phyloP scores from a whole-genome alignment of 2,888 invertebrate species.

The Ormyrus rosae region DNA sequence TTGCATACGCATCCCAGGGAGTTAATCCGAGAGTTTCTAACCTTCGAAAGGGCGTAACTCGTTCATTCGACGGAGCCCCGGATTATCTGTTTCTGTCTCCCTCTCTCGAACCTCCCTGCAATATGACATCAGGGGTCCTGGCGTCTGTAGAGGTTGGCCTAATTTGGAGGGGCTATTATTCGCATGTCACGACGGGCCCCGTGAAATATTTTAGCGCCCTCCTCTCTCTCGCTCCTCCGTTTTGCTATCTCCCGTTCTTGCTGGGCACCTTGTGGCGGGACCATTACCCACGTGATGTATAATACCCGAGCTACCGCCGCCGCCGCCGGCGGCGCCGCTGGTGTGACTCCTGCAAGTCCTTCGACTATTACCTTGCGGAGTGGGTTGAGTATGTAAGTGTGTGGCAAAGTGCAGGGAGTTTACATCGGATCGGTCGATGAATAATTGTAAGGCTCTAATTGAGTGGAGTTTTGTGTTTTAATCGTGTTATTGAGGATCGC shows the following conservation, averaged over 20 bases:
- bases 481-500: too few relatives aligned
- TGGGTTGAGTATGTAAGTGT: neutral
- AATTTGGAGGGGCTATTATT: conserved; percentile 47
- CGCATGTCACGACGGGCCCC: conserved; percentile 26
- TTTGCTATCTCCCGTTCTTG: neutral
- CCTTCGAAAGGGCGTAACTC: too few relatives aligned
- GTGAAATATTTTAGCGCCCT: conserved; percentile 43
- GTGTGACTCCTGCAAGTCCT: neutral
- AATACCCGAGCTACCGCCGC: conserved; percentile 13
- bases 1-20: too few relatives aligned
- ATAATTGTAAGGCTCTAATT: too few relatives aligned
- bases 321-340: neutral
- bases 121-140: neutral
- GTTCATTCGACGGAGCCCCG: neutral
- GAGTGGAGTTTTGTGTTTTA: too few relatives aligned
- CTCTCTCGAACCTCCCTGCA: neutral
- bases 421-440: neutral
- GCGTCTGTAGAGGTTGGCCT: conserved; percentile 27
- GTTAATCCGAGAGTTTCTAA: too few relatives aligned
- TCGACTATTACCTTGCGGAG: conserved; percentile 23
- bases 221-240: too few relatives aligned
- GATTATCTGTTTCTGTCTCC: conserved; percentile 10
- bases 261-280: conserved; percentile 13
- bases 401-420: neutral
- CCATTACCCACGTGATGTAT: conserved; percentile 48